Base-by-base conservation (phyloP, 2,888 invertebrate species). In the Barypeithes pellucidus region DNA sequence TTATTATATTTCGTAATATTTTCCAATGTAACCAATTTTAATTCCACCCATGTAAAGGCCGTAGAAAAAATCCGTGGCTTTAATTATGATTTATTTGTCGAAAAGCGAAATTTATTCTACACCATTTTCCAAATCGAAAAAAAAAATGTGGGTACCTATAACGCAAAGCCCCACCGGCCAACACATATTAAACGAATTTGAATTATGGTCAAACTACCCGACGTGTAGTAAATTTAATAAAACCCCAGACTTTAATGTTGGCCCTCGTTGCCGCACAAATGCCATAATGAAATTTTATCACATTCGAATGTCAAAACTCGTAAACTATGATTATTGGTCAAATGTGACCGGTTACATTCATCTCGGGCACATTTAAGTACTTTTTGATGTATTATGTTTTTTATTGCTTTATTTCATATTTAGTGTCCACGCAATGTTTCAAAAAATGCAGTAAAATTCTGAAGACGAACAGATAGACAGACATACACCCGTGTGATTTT, bases 221-320 rank as follows among this genome's bases (percentile, higher is more conserved):
- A 67, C 62, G 62, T 62, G 72, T 67, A 73, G 62, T 73, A 73
- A 73, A 73, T 73, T 73, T 68, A 73, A 73, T 73, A 73, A 73
- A 73, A 67, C 50, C 67, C 62, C 61, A 65, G 67, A 71, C 66
- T 67, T 67, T 72, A 72, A 72, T 72, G 67, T 61, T 60, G 18
- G 60, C 62, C 41, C 62, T 62, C 69, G 61, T 33, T 18, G 62
- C 29, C 47, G 29, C 69, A 45, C 63, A 63, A 70, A 62, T 20
- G 60, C 60, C 29, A 54, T 75, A 72, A 75, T 75, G 69, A 72
- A 75, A 72, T 75, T 75, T 72, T 75, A 75, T 72, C 72, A 72
- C 75, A 75, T 75, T 65, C 61, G 69, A 62, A 62, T 68, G 72
- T 68, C 68, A 68, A 60, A 70, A 67, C 59, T 57, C 52, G 59